Evolutionary conservation across 2,888 invertebrate species (phyloP), one percentile per base, ranked within the genome.

Genomic region (Melanophora roralis): DNA sequence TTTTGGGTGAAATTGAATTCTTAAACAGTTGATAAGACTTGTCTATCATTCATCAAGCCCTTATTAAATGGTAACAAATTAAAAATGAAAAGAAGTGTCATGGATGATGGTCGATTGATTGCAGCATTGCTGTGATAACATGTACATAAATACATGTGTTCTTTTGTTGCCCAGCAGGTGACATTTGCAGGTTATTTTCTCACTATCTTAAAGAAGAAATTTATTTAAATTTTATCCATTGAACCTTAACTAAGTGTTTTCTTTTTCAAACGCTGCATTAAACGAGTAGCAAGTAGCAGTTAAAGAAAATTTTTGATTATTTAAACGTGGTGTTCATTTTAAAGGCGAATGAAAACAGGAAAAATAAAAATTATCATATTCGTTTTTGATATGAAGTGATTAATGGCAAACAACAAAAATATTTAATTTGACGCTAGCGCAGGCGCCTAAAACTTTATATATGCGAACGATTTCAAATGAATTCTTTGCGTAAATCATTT

Each of bases 341-440:
- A 9, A 59, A 27, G 34, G n/a, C n/a, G n/a, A n/a, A n/a, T n/a
- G n/a, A n/a, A n/a, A 32, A 62, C 36, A 57, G 8, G 2, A 40
- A 38, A 34, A 32, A 11, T 3, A 6, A 12, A 57, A 49, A 27
- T 59, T 47, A 40, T 49, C 40, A 51, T 73, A 69, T 72, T 74
- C 59, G 60, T 68, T 60, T 81, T 71, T 78, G 81, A 80, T 80
- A 77, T 68, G 43, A 60, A 62, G 83, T 88, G 88, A 88, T 88
- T 88, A 88, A 88, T 88, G 87, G 84, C 83, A 78, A 86, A 84
- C 85, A 86, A 87, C 87, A 86, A 86, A 88, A 88, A 87, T 87
- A 88, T 86, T 88, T 88, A 87, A 88, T 88, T 87, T 87, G 86
- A 86, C 87, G 86, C 86, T 83, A 81, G 83, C 83, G 84, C 85